Evolutionary conservation across 2,797 vertebrate genomes (phyloP).

Genomic region (Hydrocynus forskahlii): DNA sequence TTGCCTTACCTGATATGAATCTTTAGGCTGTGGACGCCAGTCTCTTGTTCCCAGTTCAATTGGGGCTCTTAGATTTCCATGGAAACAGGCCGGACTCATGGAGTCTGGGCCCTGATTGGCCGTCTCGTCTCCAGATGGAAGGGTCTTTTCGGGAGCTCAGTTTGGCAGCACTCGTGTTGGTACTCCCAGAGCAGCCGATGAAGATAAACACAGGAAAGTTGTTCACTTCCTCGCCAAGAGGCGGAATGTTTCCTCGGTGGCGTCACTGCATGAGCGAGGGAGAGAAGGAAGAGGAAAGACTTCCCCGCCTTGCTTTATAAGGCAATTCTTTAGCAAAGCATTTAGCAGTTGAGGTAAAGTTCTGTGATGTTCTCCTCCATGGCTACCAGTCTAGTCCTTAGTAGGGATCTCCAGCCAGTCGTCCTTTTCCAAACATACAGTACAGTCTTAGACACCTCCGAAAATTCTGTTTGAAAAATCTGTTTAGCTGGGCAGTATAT

Average conservation of each 20-base stretch:
- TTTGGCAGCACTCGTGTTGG: constrained; percentile 32
- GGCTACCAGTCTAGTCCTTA: neutral
- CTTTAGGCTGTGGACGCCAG: neutral
- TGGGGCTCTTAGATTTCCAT: constrained; percentile 36
- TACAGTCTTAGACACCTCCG: too few relatives aligned
- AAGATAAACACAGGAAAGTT: constrained; percentile 43
- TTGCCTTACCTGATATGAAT: neutral
- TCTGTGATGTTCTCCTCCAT: neutral
- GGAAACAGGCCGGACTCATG: constrained; percentile 32
- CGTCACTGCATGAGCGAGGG: neutral
- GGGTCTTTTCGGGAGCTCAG: constrained; percentile 6
- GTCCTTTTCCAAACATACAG: neutral
- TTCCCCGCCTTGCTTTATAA: neutral
- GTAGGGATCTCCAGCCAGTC: neutral
- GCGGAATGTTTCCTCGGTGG: constrained; percentile 19
- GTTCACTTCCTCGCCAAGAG: constrained; percentile 35
- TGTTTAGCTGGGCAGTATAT: too few relatives aligned
- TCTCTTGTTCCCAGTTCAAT: neutral
- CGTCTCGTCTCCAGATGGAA: constrained; percentile 11
- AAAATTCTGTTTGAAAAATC: too few relatives aligned
- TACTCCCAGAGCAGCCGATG: constrained; percentile 39
- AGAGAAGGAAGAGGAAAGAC: neutral
- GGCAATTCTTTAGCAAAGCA: neutral
- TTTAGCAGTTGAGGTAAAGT: neutral
- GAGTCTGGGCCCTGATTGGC: constrained; percentile 12